phyloP scores from a whole-genome alignment of 92 coral and sea anemone species.

The Zoanthus gigantus region DNA sequence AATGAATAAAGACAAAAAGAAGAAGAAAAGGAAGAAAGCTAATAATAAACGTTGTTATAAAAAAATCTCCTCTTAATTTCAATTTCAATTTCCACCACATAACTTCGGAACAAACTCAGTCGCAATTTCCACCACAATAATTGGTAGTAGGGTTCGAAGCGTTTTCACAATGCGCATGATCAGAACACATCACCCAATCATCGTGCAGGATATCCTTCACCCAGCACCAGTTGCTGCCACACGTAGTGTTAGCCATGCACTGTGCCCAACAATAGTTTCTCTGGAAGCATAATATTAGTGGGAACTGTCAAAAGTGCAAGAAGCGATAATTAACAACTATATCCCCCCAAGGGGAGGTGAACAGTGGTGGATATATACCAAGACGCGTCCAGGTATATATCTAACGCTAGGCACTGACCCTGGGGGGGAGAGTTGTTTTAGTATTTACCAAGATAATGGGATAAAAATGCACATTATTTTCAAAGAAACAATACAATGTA shows the following conservation, averaged over 20 bases:
- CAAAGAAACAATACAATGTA: no score
- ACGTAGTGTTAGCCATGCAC: neutral
- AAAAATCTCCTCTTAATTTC: neutral
- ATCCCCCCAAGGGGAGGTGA: no score
- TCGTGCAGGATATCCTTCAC: slow-evolving; percentile 9
- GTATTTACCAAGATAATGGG: no score
- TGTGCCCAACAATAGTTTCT: slow-evolving; percentile 37
- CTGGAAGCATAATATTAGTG: neutral
- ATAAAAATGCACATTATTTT: no score
- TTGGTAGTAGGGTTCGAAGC: neutral
- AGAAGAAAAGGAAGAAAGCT: neutral
- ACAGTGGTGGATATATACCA: no score
- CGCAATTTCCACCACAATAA: slow-evolving; percentile 33
- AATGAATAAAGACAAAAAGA: neutral
- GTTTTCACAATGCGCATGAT: neutral
- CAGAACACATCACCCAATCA: slow-evolving; percentile 18
- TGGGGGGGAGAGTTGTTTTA: no score
- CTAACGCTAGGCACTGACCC: no score
- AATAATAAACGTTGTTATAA: neutral
- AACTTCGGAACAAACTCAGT: neutral
- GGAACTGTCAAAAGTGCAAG: no score
- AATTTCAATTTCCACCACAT: neutral
- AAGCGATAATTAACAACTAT: no score
- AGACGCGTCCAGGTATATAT: no score
- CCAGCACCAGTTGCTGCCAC: slow-evolving; percentile 45